Base-by-base conservation (phyloP, 2,797 vertebrate species). In the Fundulus diaphanus region DNA sequence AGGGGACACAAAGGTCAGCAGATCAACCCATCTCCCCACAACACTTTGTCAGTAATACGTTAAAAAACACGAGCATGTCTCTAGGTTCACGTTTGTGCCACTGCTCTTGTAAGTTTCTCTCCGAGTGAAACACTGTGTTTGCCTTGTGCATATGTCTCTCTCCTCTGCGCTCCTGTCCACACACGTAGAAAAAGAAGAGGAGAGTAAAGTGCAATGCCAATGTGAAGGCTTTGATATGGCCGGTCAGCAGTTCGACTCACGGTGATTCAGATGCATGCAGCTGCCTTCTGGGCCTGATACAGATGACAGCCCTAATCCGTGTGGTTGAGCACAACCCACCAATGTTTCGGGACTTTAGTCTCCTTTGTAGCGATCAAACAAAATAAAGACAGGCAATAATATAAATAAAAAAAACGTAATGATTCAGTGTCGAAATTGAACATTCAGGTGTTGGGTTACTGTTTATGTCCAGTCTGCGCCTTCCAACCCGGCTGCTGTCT, bases 161-260 rank as follows among this genome's bases (percentile, higher is more conserved):
- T 85, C 85, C 80, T 85, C 74, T 86, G 82, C 84, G 20, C 84
- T 84, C 18, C 78, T 81, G 78, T 90, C 87, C 82, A 29, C 12
- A 44, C 61, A 72, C 63, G 82, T 90, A 82, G 88, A 88, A 88
- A 88, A 89, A 89, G 89, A 91, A 83, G 86, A 92, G 92, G 89
- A 94, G 90, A 92, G 89, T 96, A 96, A 95, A 95, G 94, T 95
- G 95, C 94, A 87, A 93, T 56, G 89, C 92, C 93, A 92, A 93
- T 89, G 89, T 88, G 78, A 92, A 94, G 94, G 93, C 92, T 93
- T 24, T 46, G 70, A 88, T 81, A 83, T 76, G 81, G 81, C 85
- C 90, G 66, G 78, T 89, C 86, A 84, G 81, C 87, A 83, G 89
- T 91, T 89, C 86, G 82, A 85, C 83, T 89, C 84, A 72, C 73